Evolutionary conservation across 2,113 vertebrate species (phyloP).

Genomic region (Phalacrocorax brasilianus): DNA sequence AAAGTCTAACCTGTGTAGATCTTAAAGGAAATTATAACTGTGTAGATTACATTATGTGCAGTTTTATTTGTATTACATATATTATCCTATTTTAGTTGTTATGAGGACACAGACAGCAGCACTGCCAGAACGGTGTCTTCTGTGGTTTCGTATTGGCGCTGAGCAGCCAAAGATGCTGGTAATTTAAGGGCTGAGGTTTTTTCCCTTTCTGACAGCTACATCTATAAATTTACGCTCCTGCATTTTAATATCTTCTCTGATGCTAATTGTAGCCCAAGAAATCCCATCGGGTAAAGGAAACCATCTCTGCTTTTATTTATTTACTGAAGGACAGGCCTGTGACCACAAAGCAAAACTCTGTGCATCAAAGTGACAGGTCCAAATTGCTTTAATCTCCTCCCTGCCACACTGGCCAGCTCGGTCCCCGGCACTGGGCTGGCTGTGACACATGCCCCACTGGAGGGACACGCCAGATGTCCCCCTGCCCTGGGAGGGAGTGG

Average conservation of each 20-base stretch:
- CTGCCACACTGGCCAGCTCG: accelerated
- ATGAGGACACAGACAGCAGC: neutral
- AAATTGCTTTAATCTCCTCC: neutral
- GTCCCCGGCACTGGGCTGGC: neutral
- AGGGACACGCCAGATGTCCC: neutral
- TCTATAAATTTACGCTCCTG: neutral
- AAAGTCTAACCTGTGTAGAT: slow-evolving; percentile 3
- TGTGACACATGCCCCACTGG: too few relatives aligned
- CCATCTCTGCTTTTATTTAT: neutral
- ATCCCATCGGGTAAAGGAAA: neutral
- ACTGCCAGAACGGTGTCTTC: neutral
- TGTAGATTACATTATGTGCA: neutral
- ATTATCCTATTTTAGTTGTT: neutral
- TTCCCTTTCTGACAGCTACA: neutral
- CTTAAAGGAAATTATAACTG: slow-evolving; percentile 1
- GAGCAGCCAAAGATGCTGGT: neutral
- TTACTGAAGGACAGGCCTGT: neutral
- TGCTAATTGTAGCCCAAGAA: slow-evolving; percentile 20
- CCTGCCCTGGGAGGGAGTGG: neutral
- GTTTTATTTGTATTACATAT: neutral
- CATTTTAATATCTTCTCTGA: neutral
- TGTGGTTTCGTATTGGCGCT: neutral
- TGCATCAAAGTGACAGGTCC: neutral
- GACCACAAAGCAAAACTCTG: neutral
- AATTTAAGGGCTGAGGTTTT: neutral